Conservation (phyloP, 2,113 vertebrate species). For the Tamias sibiricus region DNA sequence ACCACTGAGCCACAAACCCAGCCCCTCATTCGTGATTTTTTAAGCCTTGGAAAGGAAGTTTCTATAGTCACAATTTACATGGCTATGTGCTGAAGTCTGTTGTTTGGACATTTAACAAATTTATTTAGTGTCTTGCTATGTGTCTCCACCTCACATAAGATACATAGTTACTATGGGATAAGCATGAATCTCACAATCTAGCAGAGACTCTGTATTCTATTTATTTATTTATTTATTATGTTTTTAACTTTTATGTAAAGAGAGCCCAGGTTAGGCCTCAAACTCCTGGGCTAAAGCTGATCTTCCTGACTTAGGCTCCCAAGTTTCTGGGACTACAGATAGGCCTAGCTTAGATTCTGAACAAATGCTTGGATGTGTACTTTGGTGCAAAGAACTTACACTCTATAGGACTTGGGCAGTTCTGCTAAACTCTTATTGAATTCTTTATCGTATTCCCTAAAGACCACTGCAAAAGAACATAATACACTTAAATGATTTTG, state of each 20-base stretch:
- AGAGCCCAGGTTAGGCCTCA: not conserved
- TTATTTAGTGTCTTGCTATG: not conserved
- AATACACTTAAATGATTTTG: not conserved
- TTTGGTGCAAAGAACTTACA: not conserved
- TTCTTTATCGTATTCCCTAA: not conserved
- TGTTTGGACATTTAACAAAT: not conserved
- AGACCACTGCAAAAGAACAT: not conserved
- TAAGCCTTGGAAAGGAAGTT: not conserved
- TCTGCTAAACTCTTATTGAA: not conserved
- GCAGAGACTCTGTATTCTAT: too few species aligned
- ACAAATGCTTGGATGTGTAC: not conserved
- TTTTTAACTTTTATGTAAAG: not conserved
- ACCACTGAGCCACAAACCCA: too few species aligned
- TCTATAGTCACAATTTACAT: not conserved
- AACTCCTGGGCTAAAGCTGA: too few species aligned
- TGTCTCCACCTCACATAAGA: not conserved
- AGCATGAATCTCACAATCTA: not conserved
- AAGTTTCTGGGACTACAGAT: not conserved
- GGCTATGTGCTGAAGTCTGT: not conserved
- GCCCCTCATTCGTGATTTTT: not conserved
- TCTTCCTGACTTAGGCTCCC: not conserved
- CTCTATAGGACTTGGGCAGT: not conserved
- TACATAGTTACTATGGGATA: not conserved
- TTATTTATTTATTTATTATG: not conserved
- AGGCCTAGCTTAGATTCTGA: not conserved